These are phyloP conservation scores for Asteroscopus sphinx DNA, from an alignment of 2,888 invertebrate species.

Conservation along the genomic window DNA sequence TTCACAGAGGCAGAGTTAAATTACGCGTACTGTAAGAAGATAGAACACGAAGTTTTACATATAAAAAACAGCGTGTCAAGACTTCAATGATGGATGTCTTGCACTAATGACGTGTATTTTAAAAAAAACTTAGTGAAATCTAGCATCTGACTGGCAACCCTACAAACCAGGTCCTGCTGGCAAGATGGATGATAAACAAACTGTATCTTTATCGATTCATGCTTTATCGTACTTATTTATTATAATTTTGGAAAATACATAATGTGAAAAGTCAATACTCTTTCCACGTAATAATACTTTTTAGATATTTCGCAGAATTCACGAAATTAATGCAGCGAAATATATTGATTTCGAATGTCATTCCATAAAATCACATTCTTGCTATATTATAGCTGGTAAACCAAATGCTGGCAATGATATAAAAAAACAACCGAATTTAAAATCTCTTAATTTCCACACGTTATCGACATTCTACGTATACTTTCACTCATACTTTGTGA, in stretches of 20 bases:
- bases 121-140: background rate
- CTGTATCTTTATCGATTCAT: background rate
- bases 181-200: background rate
- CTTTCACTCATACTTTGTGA: conserved; percentile 33
- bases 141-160: background rate
- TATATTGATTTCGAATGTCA: background rate
- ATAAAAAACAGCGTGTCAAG: too few relatives aligned
- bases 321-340: background rate
- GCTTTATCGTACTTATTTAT: too few relatives aligned
- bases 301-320: background rate
- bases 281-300: background rate
- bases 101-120: too few relatives aligned
- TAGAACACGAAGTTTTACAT: too few relatives aligned
- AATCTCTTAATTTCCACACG: conserved; percentile 12
- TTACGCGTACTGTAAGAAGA: too few relatives aligned
- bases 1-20: too few relatives aligned
- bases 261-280: conserved; percentile 3
- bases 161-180: background rate
- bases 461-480: conserved; percentile 5
- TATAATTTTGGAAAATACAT: conserved; percentile 11
- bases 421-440: conserved; percentile 9
- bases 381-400: conserved; percentile 18
- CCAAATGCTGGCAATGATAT: conserved; percentile 15
- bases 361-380: conserved; percentile 18
- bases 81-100: too few relatives aligned